Percentiles rank a stretch among this genome's conserved stretches.
Conservation (phyloP, 2,888 invertebrate species). For the Norana najaformis region DNA sequence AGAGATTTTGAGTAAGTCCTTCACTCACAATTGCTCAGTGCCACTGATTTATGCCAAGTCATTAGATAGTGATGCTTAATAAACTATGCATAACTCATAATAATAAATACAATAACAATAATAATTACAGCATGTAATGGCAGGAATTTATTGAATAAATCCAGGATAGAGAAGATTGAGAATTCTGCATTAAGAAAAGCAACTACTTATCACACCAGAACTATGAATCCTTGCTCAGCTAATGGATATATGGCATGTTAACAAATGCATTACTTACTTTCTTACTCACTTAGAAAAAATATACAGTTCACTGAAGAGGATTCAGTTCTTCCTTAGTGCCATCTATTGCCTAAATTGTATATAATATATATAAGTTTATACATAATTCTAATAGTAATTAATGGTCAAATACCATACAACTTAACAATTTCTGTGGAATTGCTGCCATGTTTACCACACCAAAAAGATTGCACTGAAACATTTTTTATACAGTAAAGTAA, state of each 20-base stretch:
- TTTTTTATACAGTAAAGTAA: background rate
- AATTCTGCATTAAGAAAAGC: background rate
- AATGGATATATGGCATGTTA: too few relatives aligned
- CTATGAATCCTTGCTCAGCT: too few relatives aligned
- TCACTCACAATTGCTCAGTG: too few relatives aligned
- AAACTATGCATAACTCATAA: too few relatives aligned
- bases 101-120: too few relatives aligned
- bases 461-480: background rate
- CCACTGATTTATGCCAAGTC: too few relatives aligned
- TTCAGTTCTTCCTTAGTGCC: background rate
- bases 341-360: background rate
- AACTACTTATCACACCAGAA: background rate
- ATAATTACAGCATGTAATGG: too few relatives aligned
- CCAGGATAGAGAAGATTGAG: background rate
- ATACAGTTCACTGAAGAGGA: background rate
- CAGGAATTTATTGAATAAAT: background rate
- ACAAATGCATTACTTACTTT: too few relatives aligned
- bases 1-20: too few relatives aligned
- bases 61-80: too few relatives aligned
- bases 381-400: background rate
- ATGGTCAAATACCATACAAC: background rate
- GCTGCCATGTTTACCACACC: background rate
- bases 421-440: background rate
- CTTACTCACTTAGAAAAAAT: background rate
- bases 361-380: background rate